Conservation (phyloP, 2,113 vertebrate genomes). For the Oxyura jamaicensis region DNA sequence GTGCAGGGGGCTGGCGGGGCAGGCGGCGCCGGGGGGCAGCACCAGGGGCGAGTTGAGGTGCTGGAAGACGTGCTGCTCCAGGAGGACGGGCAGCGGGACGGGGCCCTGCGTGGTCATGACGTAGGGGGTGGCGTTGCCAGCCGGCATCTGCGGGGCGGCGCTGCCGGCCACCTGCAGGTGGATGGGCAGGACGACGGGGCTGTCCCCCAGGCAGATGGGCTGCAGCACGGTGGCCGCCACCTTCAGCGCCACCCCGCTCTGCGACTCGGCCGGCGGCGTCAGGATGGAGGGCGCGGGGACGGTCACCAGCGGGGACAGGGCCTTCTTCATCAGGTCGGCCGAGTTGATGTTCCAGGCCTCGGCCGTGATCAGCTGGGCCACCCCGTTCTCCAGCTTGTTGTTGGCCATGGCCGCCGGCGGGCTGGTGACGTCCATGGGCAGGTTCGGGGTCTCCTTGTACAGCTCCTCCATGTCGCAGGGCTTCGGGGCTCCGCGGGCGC, state of each 20-base stretch:
- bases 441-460: slow-evolving; percentile 81
- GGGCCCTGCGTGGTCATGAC: slow-evolving; percentile 92
- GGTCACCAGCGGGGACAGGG: slow-evolving; percentile 80
- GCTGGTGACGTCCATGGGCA: slow-evolving; percentile 80
- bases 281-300: slow-evolving; percentile 82
- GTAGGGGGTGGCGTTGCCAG: slow-evolving; percentile 84
- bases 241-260: slow-evolving; percentile 90
- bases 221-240: slow-evolving; percentile 92
- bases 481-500: background rate
- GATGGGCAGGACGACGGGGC: slow-evolving; percentile 91
- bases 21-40: slow-evolving; percentile 81
- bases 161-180: slow-evolving; percentile 91
- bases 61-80: slow-evolving; percentile 96
- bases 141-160: slow-evolving; percentile 82
- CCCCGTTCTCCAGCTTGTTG: slow-evolving; percentile 86
- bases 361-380: slow-evolving; percentile 78
- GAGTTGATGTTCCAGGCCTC: slow-evolving; percentile 87
- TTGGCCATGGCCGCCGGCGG: slow-evolving; percentile 77
- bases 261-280: slow-evolving; percentile 82
- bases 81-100: slow-evolving; percentile 88
- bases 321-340: slow-evolving; percentile 86
- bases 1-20: slow-evolving; percentile 81
- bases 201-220: slow-evolving; percentile 94
- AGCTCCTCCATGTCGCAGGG: slow-evolving; percentile 81
- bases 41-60: slow-evolving; percentile 89